phyloP scores from a whole-genome alignment of 2,113 vertebrate genomes.

The Perognathus longimembris region DNA sequence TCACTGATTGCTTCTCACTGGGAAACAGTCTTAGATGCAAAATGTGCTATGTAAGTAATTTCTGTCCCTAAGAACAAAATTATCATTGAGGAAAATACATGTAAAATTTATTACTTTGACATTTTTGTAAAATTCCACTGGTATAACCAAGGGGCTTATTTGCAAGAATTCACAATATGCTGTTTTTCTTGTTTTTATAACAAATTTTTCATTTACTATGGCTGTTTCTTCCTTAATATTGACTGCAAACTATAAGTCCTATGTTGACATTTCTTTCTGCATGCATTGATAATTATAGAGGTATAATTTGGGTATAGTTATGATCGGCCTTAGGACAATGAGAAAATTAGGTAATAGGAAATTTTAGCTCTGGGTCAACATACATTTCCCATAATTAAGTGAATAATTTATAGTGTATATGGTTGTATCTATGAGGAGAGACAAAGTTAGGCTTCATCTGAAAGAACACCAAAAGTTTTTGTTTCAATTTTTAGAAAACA shows the following conservation, averaged over 20 bases:
- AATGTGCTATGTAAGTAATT: background rate
- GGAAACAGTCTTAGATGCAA: slow-evolving; percentile 45
- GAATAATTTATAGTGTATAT: no score
- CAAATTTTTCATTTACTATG: background rate
- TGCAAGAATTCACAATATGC: background rate
- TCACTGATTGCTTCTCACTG: slow-evolving; percentile 56
- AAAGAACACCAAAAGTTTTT: background rate
- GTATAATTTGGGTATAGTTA: background rate
- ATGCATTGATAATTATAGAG: background rate
- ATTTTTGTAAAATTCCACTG: background rate
- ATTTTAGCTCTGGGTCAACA: no score
- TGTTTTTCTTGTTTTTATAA: background rate
- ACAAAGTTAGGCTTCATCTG: background rate
- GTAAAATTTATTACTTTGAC: background rate
- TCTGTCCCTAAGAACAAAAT: slow-evolving; percentile 27
- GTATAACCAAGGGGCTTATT: background rate
- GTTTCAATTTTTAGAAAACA: background rate
- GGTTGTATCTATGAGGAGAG: background rate
- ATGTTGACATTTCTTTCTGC: background rate
- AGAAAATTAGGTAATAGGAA: background rate
- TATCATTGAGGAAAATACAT: background rate
- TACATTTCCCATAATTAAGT: no score
- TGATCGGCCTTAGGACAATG: background rate
- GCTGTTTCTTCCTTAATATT: background rate
- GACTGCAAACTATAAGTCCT: background rate